These are phyloP conservation scores for Forficula auricularia DNA, from an alignment of 1,140 invertebrate genomes.

Conservation along the genomic window DNA sequence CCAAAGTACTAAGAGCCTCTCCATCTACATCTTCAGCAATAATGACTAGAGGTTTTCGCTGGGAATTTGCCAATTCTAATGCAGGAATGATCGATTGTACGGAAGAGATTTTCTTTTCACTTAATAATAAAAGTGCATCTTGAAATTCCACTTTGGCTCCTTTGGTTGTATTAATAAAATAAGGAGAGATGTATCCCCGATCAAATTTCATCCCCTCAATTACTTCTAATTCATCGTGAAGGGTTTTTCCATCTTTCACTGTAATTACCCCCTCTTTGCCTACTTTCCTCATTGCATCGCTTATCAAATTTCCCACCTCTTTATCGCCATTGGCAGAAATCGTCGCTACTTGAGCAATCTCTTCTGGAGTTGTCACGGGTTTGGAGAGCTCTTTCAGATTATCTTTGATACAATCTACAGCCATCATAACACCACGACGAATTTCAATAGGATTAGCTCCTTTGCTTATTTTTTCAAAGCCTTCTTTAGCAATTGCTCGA, in stretches of 20 bases:
- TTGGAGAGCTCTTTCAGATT: conserved; percentile 43
- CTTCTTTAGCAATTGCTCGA: conserved; percentile 47
- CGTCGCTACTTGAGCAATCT: conserved; percentile 57
- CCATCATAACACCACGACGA: conserved; percentile 19
- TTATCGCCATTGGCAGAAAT: conserved; percentile 58
- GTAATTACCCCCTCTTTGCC: conserved; percentile 58
- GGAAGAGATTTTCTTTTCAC: conserved; percentile 96
- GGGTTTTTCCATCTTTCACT: conserved; percentile 58
- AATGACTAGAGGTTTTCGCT: conserved; percentile 51
- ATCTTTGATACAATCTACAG: conserved; percentile 21
- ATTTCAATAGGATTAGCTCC: conserved; percentile 26
- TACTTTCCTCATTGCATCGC: conserved; percentile 55
- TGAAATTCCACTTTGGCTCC: conserved; percentile 97
- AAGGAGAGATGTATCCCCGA: conserved; percentile 58
- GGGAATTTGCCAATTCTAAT: conserved; percentile 84
- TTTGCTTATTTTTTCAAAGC: conserved; percentile 45
- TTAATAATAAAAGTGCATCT: conserved; percentile 84
- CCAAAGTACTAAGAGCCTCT: conserved; percentile 49
- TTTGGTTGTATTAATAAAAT: conserved; percentile 74
- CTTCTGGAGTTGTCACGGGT: conserved; percentile 45
- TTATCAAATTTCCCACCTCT: conserved; percentile 43
- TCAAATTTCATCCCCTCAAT: conserved; percentile 66
- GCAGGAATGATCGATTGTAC: conserved; percentile 96
- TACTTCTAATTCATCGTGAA: conserved; percentile 52
- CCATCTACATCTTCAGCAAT: conserved; percentile 60